A percentile compares a stretch with the other conserved stretches of the same genome.
These are phyloP conservation scores for Mastomys natalensis DNA, from an alignment of 2,113 vertebrate genomes.

Conservation along the genomic window DNA sequence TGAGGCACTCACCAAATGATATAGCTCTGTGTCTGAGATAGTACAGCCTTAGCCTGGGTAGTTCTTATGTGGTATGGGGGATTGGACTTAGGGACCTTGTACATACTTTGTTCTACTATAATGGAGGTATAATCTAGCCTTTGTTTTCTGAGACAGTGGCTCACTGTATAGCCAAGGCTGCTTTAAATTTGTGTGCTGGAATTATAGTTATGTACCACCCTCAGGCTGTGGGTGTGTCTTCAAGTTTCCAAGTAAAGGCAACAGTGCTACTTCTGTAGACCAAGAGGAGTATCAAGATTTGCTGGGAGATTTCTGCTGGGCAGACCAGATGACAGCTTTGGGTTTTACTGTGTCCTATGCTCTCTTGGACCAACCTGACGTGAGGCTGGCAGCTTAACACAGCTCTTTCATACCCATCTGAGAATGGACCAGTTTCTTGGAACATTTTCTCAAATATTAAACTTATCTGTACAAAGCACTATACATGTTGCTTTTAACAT, in stretches of 20 bases:
- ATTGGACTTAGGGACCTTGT: neutral
- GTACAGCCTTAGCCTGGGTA: neutral
- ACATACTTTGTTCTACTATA: neutral
- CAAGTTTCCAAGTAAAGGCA: neutral
- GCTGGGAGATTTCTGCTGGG: neutral
- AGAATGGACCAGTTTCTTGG: constrained; percentile 82
- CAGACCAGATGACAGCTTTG: neutral
- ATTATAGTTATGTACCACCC: neutral
- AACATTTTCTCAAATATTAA: constrained; percentile 80
- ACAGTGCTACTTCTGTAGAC: neutral
- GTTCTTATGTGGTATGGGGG: neutral
- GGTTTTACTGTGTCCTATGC: neutral
- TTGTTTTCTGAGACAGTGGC: neutral
- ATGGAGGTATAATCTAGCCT: neutral
- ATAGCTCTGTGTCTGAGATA: neutral
- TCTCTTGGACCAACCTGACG: neutral
- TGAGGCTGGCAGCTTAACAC: neutral
- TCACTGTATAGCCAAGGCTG: neutral
- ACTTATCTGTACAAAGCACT: constrained; percentile 78
- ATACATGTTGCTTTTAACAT: constrained; percentile 86
- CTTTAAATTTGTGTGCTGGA: neutral
- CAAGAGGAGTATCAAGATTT: neutral
- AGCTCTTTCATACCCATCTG: constrained; percentile 65
- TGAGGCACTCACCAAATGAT: neutral
- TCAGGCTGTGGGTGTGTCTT: neutral